These are phyloP conservation scores for Potorous gilbertii DNA, from an alignment of 2,797 vertebrate species.

Conservation along the genomic window DNA sequence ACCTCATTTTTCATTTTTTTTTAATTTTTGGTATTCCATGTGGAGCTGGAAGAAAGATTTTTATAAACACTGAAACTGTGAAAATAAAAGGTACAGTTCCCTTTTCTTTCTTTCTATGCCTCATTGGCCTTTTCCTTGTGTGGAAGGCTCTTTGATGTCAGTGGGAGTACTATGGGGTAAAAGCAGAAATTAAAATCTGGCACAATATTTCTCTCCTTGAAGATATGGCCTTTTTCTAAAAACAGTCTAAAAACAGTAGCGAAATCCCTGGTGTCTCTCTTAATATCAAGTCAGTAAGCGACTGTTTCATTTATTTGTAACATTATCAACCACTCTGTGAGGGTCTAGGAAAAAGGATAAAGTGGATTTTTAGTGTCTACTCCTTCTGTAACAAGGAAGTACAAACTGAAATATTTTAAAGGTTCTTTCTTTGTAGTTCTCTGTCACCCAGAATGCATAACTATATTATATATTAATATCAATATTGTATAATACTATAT, in stretches of 20 bases:
- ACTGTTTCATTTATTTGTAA: conserved; percentile 1
- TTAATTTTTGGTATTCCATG: background rate
- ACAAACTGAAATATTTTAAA: background rate
- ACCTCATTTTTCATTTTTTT: background rate
- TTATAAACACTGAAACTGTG: conserved; percentile 3
- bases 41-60: background rate
- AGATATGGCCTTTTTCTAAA: background rate
- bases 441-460: background rate
- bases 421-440: background rate
- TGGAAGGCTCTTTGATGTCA: background rate
- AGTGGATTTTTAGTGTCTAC: background rate
- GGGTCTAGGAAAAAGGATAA: background rate
- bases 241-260: background rate
- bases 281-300: background rate
- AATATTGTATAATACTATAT: background rate
- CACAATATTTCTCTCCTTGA: background rate
- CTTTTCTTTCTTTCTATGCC: background rate
- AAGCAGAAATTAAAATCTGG: background rate
- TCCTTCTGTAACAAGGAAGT: background rate
- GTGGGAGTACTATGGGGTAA: background rate
- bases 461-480: background rate
- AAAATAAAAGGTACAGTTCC: background rate
- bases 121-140: background rate
- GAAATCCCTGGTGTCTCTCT: background rate
- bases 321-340: background rate